Conservation (phyloP, 2,888 invertebrate species). For the Drosophila antonietae region DNA sequence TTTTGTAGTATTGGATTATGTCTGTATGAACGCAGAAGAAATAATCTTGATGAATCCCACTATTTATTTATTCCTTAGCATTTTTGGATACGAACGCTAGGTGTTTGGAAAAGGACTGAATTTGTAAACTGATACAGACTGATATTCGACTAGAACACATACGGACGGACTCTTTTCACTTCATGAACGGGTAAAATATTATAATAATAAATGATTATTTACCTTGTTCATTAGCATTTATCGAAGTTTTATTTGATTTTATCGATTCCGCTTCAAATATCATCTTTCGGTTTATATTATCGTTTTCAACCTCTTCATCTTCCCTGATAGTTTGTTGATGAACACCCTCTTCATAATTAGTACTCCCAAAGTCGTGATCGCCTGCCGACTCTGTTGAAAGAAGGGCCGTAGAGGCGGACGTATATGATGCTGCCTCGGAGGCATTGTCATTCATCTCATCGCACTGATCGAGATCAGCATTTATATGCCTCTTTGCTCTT, state of each 20-base stretch:
- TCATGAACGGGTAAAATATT: too few relatives aligned
- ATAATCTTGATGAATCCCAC: too few relatives aligned
- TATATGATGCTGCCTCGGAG: slow-evolving; percentile 77
- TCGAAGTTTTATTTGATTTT: slow-evolving; percentile 29
- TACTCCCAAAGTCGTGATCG: slow-evolving; percentile 52
- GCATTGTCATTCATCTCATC: slow-evolving; percentile 69
- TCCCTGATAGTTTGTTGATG: slow-evolving; percentile 62
- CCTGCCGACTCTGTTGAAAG: slow-evolving; percentile 71
- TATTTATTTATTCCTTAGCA: too few relatives aligned
- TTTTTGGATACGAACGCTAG: too few relatives aligned
- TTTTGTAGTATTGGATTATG: too few relatives aligned
- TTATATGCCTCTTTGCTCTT: slow-evolving; percentile 35
- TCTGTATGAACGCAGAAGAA: too few relatives aligned
- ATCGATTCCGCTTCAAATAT: slow-evolving; percentile 28
- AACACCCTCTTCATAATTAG: slow-evolving; percentile 57
- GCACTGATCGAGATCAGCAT: slow-evolving; percentile 39
- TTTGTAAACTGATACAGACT: too few relatives aligned
- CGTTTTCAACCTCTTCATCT: slow-evolving; percentile 63
- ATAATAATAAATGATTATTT: background rate
- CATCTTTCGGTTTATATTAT: slow-evolving; percentile 37
- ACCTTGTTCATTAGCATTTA: slow-evolving; percentile 23
- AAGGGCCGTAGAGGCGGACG: slow-evolving; percentile 76
- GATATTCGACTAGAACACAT: too few relatives aligned
- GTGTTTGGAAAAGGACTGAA: too few relatives aligned
- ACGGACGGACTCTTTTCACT: too few relatives aligned